Percentiles rank a stretch among this genome's conserved stretches.
Conservation (phyloP, 2,888 invertebrate species). For the Uloborus plumipes region DNA sequence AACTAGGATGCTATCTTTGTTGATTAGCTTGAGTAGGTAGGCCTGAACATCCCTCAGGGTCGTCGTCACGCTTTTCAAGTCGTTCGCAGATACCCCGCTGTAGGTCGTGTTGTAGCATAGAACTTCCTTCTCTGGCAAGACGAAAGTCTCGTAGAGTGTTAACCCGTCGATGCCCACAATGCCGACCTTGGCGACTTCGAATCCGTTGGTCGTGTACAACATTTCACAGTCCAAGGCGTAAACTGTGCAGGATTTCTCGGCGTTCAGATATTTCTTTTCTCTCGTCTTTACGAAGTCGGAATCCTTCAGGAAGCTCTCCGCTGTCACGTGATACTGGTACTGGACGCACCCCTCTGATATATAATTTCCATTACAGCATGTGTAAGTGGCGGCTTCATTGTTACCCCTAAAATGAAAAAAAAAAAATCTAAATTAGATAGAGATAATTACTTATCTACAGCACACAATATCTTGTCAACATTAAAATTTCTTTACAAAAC, state of each 20-base stretch:
- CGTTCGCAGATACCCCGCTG: slow-evolving; percentile 92
- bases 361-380: slow-evolving; percentile 77
- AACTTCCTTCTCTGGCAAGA: slow-evolving; percentile 88
- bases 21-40: slow-evolving; percentile 88
- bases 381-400: too few relatives aligned
- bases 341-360: slow-evolving; percentile 78
- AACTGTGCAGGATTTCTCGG: slow-evolving; percentile 71
- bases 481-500: too few relatives aligned
- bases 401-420: too few relatives aligned
- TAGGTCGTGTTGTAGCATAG: slow-evolving; percentile 97
- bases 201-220: slow-evolving; percentile 93
- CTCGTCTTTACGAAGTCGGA: slow-evolving; percentile 78
- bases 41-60: slow-evolving; percentile 88
- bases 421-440: too few relatives aligned
- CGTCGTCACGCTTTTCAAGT: slow-evolving; percentile 83
- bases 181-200: slow-evolving; percentile 92
- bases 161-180: slow-evolving; percentile 85
- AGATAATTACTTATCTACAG: too few relatives aligned
- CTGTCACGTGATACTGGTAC: slow-evolving; percentile 83
- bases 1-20: slow-evolving; percentile 91
- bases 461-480: too few relatives aligned
- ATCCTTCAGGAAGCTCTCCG: slow-evolving; percentile 78
- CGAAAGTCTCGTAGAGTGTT: slow-evolving; percentile 89
- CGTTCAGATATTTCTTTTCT: slow-evolving; percentile 7
- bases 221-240: slow-evolving; percentile 98